Base-by-base conservation (phyloP, 2,888 invertebrate species). In the Drosophila basisetae region DNA sequence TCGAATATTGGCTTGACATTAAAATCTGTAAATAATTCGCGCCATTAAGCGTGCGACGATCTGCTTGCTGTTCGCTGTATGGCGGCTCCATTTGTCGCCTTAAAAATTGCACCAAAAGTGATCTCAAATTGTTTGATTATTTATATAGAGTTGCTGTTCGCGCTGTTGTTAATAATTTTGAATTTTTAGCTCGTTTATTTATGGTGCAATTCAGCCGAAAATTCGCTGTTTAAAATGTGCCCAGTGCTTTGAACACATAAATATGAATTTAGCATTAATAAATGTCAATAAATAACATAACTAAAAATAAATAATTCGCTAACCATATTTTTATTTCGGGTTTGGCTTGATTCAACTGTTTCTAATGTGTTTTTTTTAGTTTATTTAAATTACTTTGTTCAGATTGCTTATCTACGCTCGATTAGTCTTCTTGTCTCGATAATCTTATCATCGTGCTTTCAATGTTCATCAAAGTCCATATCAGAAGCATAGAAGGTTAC, bases 31-130 rank as follows among this genome's bases (percentile, higher is more conserved):
- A 87, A 85, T 88, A 90, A 85, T 83, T 88, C 76, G 74, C 76
- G 76, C 90, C 90, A 90, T 88, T 83, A 88, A 90, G 58, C 83
- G 87, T 78, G 71, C 87, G 80, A 80, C 84, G 90, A 78, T 89
- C 87, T 76, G 76, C 76, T 35, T 31, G 61, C 87, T 74, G 78
- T 74, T 31, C 37, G 56, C 68, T 41, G 41, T 50, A 13, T 41
- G 61, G 39, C 43, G 33, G 30, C 60, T 64, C 73, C 78, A 76
- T 79, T 86, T 76, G 64, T 69, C 60, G 50, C 64, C 61, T 69
- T 66, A 71, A 63, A 77, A 78, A 73, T 75, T 66, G 83, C 68
- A 47, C 59, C 60, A 62, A 73, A 65, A 43, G 35, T 41, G 61
- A 58, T 67, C 67, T 53, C 77, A 56, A 65, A 67, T 77, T 66